A percentile compares a stretch with the other conserved stretches of the same genome.
These are phyloP conservation scores for Porites cylindrica DNA, from an alignment of 92 coral and sea anemone species.

Conservation along the genomic window DNA sequence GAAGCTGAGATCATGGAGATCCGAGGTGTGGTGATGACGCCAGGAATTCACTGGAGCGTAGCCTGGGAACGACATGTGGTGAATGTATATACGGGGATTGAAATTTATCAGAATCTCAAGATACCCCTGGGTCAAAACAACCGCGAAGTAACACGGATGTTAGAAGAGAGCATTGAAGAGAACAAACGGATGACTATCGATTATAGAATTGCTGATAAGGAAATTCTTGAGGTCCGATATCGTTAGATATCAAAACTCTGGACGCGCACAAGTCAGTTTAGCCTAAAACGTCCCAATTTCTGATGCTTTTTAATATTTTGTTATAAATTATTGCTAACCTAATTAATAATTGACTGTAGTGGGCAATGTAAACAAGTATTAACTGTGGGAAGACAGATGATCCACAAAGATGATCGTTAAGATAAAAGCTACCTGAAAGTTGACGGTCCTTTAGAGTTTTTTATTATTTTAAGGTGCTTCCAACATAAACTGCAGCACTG, in stretches of 20 bases:
- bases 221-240: slow-evolving; percentile 66
- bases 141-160: slow-evolving; percentile 64
- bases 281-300: too few species aligned
- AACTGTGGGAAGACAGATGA: too few species aligned
- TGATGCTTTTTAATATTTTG: too few species aligned
- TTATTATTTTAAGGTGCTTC: too few species aligned
- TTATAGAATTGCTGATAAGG: slow-evolving; percentile 66
- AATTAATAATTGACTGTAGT: too few species aligned
- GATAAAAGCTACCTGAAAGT: too few species aligned
- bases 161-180: slow-evolving; percentile 70
- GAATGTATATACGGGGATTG: slow-evolving; percentile 76
- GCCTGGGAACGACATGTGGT: slow-evolving; percentile 79
- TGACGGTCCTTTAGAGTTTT: too few species aligned
- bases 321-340: too few species aligned
- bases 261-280: too few species aligned
- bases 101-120: slow-evolving; percentile 72
- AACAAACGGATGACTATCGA: slow-evolving; percentile 83
- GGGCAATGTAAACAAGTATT: too few species aligned
- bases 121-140: slow-evolving; percentile 61
- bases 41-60: slow-evolving; percentile 77
- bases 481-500: too few species aligned
- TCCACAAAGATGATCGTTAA: too few species aligned
- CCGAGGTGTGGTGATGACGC: slow-evolving; percentile 73
- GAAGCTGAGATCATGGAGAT: slow-evolving; percentile 82
- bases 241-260: slow-evolving; percentile 18